Evolutionary conservation across 2,888 invertebrate genomes (phyloP).

Genomic region (Oegoconia quadripuncta): DNA sequence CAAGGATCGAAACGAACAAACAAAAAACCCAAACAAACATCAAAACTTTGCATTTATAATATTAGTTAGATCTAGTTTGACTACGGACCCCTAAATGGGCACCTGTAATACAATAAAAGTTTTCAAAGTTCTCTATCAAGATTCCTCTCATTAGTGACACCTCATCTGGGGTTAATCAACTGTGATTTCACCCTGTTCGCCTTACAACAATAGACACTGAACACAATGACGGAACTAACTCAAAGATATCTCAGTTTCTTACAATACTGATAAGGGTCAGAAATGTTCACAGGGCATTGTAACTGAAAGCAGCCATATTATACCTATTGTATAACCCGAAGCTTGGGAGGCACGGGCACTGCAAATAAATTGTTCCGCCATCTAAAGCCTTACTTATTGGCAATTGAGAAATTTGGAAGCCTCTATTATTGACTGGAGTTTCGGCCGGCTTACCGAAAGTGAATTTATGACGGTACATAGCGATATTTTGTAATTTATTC

Average conservation of each 20-base stretch:
- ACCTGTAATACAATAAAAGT: too few species aligned
- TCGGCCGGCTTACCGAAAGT: constrained; percentile 10
- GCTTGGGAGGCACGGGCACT: constrained; percentile 1
- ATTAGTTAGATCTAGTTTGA: too few species aligned
- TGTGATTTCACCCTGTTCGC: too few species aligned
- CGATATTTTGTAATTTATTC: constrained; percentile 26
- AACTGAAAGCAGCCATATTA: not conserved
- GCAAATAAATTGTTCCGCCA: constrained; percentile 14
- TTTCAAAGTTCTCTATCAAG: too few species aligned
- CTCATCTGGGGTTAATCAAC: too few species aligned
- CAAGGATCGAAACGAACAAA: too few species aligned
- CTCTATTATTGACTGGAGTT: constrained; percentile 12
- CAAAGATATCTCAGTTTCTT: not conserved
- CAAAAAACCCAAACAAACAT: too few species aligned
- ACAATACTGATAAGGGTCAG: not conserved
- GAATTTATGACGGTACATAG: constrained; percentile 21
- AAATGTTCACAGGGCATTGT: not conserved
- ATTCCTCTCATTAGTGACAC: too few species aligned
- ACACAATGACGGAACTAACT: too few species aligned
- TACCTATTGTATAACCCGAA: not conserved
- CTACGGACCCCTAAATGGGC: too few species aligned
- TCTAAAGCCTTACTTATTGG: constrained; percentile 19
- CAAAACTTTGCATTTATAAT: too few species aligned
- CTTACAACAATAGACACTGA: too few species aligned
- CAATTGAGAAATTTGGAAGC: constrained; percentile 17